phyloP scores from a whole-genome alignment of 2,797 vertebrate species.

The Xenops minutus region DNA sequence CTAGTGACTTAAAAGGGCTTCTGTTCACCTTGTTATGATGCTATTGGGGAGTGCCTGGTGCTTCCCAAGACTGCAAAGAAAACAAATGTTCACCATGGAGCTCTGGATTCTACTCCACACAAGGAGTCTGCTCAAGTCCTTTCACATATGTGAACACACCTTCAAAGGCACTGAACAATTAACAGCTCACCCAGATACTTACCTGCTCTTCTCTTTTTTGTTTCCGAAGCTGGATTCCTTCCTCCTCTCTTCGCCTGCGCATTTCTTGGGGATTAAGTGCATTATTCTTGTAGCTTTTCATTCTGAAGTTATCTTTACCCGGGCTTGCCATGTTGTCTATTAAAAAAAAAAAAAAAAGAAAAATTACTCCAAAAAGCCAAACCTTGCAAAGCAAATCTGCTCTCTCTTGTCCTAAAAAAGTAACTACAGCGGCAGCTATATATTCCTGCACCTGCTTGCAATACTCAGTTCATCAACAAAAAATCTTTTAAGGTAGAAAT shows the following conservation, averaged over 20 bases:
- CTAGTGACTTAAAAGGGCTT: neutral
- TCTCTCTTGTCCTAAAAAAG: neutral
- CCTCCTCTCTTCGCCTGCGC: slow-evolving; percentile 90
- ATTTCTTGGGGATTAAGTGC: slow-evolving; percentile 93
- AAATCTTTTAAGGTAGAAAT: neutral
- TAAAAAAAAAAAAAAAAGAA: slow-evolving; percentile 40
- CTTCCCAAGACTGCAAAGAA: neutral
- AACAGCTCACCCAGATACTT: neutral
- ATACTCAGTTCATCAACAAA: neutral
- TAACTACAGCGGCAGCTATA: neutral
- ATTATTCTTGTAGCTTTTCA: slow-evolving; percentile 96
- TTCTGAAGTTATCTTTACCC: slow-evolving; percentile 87
- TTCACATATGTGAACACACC: neutral
- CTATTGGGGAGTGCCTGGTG: neutral
- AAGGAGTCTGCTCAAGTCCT: neutral
- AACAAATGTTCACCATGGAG: neutral
- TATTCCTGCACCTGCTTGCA: neutral
- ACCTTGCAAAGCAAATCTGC: neutral
- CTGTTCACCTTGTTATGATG: neutral
- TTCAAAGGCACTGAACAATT: neutral
- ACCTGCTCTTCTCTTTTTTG: slow-evolving; percentile 95
- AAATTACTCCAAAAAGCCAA: neutral
- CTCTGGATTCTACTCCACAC: neutral
- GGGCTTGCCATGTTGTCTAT: slow-evolving; percentile 87
- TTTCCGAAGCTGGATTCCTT: slow-evolving; percentile 91